phyloP scores from a whole-genome alignment of 2,113 vertebrate genomes.

The Zosterops lateralis region DNA sequence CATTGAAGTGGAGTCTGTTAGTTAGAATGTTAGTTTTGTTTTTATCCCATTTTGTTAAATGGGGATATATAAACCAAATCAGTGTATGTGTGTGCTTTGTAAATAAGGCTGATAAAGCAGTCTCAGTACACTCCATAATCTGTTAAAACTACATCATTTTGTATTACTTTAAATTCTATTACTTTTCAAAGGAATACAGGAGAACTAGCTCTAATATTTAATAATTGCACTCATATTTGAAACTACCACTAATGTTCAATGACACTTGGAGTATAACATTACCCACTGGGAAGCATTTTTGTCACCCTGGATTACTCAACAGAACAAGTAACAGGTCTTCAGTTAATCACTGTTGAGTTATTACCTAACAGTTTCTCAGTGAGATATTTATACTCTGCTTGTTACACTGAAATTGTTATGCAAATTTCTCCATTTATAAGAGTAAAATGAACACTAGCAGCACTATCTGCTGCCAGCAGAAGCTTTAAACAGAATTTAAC shows the following conservation, averaged over 20 bases:
- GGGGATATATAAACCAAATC: neutral
- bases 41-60: neutral
- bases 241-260: constrained; percentile 16
- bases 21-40: neutral
- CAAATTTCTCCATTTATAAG: neutral
- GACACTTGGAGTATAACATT: neutral
- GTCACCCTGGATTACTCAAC: neutral
- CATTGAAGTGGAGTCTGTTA: neutral
- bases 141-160: neutral
- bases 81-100: neutral
- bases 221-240: neutral
- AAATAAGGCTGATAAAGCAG: neutral
- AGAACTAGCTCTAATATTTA: constrained; percentile 9
- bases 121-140: neutral
- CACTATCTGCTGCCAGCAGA: neutral
- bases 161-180: neutral
- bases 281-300: neutral
- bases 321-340: constrained; percentile 11
- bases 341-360: constrained; percentile 17
- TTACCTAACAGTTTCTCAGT: constrained; percentile 3
- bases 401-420: neutral
- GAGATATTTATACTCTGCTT: neutral
- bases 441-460: neutral
- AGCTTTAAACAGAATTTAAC: neutral
- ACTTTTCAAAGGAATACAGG: neutral